Evolutionary conservation across 2,888 invertebrate genomes (phyloP).

Genomic region (Diaperis boleti): DNA sequence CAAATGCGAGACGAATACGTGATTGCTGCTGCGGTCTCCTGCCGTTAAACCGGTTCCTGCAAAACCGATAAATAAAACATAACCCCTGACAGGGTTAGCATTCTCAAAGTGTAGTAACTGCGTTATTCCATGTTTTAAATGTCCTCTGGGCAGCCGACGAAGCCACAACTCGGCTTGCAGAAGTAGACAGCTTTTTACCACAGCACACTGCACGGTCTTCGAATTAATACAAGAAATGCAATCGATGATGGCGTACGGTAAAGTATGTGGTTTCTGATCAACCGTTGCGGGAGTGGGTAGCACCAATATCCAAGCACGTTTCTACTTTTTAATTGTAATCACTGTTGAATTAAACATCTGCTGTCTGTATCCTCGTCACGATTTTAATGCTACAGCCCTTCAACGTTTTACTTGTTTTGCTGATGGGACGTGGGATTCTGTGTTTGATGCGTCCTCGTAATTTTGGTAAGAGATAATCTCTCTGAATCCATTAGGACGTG

Average conservation of each 20-base stretch:
- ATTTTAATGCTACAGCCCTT: constrained; percentile 13
- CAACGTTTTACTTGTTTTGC: constrained; percentile 10
- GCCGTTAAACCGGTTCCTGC: constrained; percentile 43
- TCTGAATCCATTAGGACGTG: background rate
- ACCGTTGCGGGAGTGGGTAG: background rate
- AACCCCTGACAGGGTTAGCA: constrained; percentile 32
- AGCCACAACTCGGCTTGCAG: constrained; percentile 7
- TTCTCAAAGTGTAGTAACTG: constrained; percentile 24
- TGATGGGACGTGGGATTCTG: constrained; percentile 17
- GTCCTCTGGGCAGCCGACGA: constrained; percentile 14
- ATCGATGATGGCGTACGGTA: constrained; percentile 5
- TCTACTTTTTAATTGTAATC: constrained; percentile 23
- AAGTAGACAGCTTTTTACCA: background rate
- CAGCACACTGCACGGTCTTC: background rate
- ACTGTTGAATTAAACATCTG: constrained; percentile 16
- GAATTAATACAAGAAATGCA: background rate
- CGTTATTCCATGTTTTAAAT: constrained; percentile 28
- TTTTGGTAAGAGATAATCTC: constrained; percentile 15
- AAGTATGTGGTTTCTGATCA: constrained; percentile 5
- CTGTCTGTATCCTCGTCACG: constrained; percentile 21
- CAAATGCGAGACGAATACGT: constrained; percentile 50
- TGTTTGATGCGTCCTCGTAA: background rate
- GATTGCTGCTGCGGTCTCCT: constrained; percentile 42
- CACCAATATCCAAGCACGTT: constrained; percentile 16
- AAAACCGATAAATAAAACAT: constrained; percentile 43